These are phyloP conservation scores for Allobates femoralis DNA, from an alignment of 2,797 vertebrate species.

Conservation along the genomic window DNA sequence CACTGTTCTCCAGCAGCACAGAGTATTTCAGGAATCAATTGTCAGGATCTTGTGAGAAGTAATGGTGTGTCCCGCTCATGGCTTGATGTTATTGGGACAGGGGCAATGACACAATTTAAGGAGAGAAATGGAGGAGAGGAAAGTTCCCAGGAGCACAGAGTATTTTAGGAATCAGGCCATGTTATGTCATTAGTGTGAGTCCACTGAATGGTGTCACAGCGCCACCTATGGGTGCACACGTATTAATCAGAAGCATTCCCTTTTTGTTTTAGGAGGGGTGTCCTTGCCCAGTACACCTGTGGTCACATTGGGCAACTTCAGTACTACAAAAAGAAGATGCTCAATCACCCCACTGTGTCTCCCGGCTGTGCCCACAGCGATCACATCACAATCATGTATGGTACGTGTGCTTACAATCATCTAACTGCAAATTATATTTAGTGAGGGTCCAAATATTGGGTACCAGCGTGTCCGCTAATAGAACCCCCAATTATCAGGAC, in stretches of 20 bases:
- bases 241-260: neutral
- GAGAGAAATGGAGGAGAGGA: neutral
- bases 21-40: neutral
- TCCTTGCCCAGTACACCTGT: constrained; percentile 70
- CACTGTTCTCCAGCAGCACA: neutral
- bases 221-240: neutral
- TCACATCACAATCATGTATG: constrained; percentile 66
- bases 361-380: constrained; percentile 69
- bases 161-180: neutral
- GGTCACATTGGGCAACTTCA: constrained; percentile 55
- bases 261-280: constrained; percentile 68
- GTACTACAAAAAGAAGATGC: constrained; percentile 63
- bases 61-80: neutral
- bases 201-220: neutral
- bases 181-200: neutral
- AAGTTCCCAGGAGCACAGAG: neutral
- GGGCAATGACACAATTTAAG: too few species aligned
- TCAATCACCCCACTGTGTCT: constrained; percentile 68
- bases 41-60: neutral
- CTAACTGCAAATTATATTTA: too few species aligned
- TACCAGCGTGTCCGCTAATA: too few species aligned
- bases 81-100: neutral
- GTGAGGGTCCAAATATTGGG: too few species aligned
- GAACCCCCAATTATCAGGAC: too few species aligned
- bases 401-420: constrained; percentile 62